Conservation (phyloP, 2,113 vertebrate species). For the Oenanthe oenanthe region DNA sequence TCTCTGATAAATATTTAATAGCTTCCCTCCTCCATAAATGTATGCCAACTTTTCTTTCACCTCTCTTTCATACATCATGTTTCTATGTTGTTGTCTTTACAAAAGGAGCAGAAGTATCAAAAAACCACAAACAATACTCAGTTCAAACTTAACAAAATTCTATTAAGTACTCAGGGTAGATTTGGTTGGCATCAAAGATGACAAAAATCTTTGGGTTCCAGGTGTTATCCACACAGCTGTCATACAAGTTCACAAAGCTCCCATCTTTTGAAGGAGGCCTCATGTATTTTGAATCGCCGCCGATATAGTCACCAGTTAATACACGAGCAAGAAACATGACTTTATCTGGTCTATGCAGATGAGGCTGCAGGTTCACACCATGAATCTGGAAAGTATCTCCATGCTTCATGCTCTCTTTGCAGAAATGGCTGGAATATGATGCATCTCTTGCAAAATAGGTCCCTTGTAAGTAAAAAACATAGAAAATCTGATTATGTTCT, state of each 20-base stretch:
- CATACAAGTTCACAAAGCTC: conserved; percentile 92
- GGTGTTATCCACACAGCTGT: conserved; percentile 95
- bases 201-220: conserved; percentile 95
- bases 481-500: neutral
- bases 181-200: conserved; percentile 96
- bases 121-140: neutral
- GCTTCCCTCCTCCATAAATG: conserved; percentile 19
- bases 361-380: conserved; percentile 74
- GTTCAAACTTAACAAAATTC: conserved; percentile 84
- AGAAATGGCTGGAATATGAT: conserved; percentile 93
- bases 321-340: conserved; percentile 96
- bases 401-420: conserved; percentile 89
- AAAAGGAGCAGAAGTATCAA: conserved; percentile 23
- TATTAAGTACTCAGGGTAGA: conserved; percentile 96
- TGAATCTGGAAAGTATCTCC: conserved; percentile 82
- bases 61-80: neutral
- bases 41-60: neutral
- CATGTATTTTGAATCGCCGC: conserved; percentile 87
- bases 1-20: conserved; percentile 13
- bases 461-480: conserved; percentile 73
- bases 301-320: conserved; percentile 90
- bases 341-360: conserved; percentile 78
- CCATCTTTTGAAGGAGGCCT: conserved; percentile 93
- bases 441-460: conserved; percentile 95
- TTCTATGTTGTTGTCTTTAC: neutral